A percentile compares a stretch with the other conserved stretches of the same genome.
These are phyloP conservation scores for Pterois miles DNA, from an alignment of 2,797 vertebrate genomes.

Conservation along the genomic window DNA sequence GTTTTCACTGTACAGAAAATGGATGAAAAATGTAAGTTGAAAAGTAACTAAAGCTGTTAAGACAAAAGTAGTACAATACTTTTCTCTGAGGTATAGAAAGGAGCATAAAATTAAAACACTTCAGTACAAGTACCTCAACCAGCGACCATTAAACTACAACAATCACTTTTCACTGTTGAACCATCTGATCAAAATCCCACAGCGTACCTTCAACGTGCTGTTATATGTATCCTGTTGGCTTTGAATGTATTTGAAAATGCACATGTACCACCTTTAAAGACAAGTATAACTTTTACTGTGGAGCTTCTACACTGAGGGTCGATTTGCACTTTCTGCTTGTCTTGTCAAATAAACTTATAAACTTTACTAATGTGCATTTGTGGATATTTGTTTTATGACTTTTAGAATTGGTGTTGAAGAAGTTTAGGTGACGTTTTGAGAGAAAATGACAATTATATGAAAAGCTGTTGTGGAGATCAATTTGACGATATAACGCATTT, in stretches of 20 bases:
- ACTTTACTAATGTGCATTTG: not conserved
- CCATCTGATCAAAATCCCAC: not conserved
- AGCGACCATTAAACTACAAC: not conserved
- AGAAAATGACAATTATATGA: not conserved
- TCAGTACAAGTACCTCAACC: not conserved
- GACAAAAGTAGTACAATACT: not conserved
- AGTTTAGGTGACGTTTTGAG: not conserved
- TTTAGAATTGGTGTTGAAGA: not conserved
- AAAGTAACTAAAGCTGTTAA: not conserved
- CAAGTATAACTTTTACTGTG: not conserved
- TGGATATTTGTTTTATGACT: not conserved
- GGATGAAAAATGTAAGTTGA: not conserved
- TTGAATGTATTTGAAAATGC: constrained; percentile 9
- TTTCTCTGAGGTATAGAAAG: not conserved
- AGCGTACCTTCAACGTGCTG: not conserved
- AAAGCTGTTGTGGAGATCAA: too few relatives aligned
- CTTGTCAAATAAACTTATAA: constrained; percentile 36
- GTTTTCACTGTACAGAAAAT: too few relatives aligned
- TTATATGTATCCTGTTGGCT: not conserved
- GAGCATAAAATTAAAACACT: not conserved
- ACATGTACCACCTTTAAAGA: not conserved
- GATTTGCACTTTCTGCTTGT: constrained; percentile 25
- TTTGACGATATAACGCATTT: too few relatives aligned
- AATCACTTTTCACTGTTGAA: not conserved
- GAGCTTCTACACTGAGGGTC: not conserved